Evolutionary conservation across 2,113 vertebrate species (phyloP).

Genomic region (Apeltes quadracus): DNA sequence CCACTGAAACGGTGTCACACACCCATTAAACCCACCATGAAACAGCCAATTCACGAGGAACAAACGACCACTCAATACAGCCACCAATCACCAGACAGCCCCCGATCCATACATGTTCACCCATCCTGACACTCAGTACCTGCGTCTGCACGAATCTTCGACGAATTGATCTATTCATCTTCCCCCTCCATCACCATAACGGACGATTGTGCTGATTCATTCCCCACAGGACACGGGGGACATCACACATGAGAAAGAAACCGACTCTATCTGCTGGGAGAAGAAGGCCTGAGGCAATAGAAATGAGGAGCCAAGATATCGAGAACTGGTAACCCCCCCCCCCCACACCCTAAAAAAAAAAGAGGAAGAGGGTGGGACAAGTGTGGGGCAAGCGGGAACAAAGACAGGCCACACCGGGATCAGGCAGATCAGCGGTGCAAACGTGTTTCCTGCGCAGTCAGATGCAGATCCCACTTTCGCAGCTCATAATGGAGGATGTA

Average conservation of each 20-base stretch:
- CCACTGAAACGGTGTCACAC: slow-evolving; percentile 44
- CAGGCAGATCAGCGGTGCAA: slow-evolving; percentile 66
- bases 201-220: slow-evolving; percentile 69
- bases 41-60: slow-evolving; percentile 51
- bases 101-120: slow-evolving; percentile 63
- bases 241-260: slow-evolving; percentile 21
- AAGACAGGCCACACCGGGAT: slow-evolving; percentile 58
- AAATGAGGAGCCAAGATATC: slow-evolving; percentile 18
- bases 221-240: slow-evolving; percentile 43
- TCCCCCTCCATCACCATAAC: slow-evolving; percentile 36
- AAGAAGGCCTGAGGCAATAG: slow-evolving; percentile 10
- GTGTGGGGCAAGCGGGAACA: slow-evolving; percentile 39
- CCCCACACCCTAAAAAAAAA: neutral
- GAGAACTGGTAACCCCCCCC: neutral
- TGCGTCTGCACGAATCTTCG: slow-evolving; percentile 42
- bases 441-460: slow-evolving; percentile 71
- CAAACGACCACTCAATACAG: slow-evolving; percentile 54
- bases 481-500: slow-evolving; percentile 68
- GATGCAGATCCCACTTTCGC: slow-evolving; percentile 74
- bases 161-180: slow-evolving; percentile 58
- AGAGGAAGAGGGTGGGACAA: slow-evolving; percentile 29
- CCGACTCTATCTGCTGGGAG: slow-evolving; percentile 13
- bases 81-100: slow-evolving; percentile 54
- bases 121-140: slow-evolving; percentile 47
- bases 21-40: slow-evolving; percentile 51